These are phyloP conservation scores for Gallinago paraguaiae DNA, from an alignment of 2,113 vertebrate genomes.

Conservation along the genomic window DNA sequence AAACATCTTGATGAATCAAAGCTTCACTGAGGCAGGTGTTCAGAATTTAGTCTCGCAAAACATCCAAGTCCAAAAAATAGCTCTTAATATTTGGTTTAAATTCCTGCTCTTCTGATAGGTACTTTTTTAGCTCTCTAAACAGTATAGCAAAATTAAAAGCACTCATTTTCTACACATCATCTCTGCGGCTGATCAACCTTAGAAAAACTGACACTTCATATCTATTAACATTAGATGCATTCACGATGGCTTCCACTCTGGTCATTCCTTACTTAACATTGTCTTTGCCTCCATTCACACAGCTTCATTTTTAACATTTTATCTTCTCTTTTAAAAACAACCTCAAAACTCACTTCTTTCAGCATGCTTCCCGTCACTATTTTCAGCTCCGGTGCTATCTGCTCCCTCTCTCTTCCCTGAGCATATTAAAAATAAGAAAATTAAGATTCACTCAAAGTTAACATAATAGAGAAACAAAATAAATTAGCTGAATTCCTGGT, in stretches of 20 bases:
- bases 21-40: neutral
- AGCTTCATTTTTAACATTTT: neutral
- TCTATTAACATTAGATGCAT: neutral
- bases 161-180: neutral
- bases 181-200: neutral
- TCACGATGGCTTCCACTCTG: neutral
- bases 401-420: slow-evolving; percentile 64
- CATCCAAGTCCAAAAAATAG: neutral
- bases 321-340: slow-evolving; percentile 32
- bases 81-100: neutral
- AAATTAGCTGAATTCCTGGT: neutral
- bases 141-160: neutral
- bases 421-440: slow-evolving; percentile 64
- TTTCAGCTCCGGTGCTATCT: slow-evolving; percentile 67
- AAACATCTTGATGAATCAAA: neutral
- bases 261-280: neutral
- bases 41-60: neutral
- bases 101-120: neutral
- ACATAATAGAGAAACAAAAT: slow-evolving; percentile 17
- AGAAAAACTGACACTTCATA: neutral
- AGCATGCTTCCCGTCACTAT: slow-evolving; percentile 63
- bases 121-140: neutral
- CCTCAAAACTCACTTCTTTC: slow-evolving; percentile 70
- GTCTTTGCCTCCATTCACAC: neutral
- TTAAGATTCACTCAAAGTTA: slow-evolving; percentile 39